These are phyloP conservation scores for Notarius lentiginosus DNA, from an alignment of 2,113 vertebrate species.

Conservation along the genomic window DNA sequence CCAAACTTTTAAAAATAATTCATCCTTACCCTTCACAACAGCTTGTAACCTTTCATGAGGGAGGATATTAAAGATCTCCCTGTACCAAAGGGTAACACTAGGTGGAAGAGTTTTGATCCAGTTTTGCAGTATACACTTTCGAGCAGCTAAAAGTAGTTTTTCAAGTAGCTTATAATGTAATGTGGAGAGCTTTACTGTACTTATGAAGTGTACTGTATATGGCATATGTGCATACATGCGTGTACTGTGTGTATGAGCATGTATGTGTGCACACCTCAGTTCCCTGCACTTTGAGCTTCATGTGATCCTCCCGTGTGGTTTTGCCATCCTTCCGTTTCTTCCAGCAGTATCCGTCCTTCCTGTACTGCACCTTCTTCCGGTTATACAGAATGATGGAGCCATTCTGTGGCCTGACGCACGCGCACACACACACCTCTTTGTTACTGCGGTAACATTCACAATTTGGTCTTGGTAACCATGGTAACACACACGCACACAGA, in stretches of 20 bases:
- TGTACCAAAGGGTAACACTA: too few relatives aligned
- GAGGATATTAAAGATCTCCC: too few relatives aligned
- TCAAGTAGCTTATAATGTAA: too few relatives aligned
- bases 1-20: too few relatives aligned
- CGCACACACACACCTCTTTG: background rate
- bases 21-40: too few relatives aligned
- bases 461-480: background rate
- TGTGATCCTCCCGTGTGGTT: slow-evolving; percentile 88
- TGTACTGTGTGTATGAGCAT: slow-evolving; percentile 14
- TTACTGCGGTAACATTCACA: background rate
- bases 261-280: slow-evolving; percentile 75
- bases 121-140: too few relatives aligned
- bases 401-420: slow-evolving; percentile 78
- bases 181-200: background rate
- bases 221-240: background rate
- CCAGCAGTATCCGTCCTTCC: slow-evolving; percentile 90
- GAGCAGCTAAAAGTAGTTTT: too few relatives aligned
- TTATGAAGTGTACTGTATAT: background rate
- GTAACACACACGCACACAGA: background rate
- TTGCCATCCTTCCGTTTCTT: slow-evolving; percentile 92
- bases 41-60: too few relatives aligned
- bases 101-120: too few relatives aligned
- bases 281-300: slow-evolving; percentile 92
- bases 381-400: slow-evolving; percentile 90
- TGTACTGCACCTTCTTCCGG: slow-evolving; percentile 89